phyloP scores from a whole-genome alignment of 1,140 invertebrate species.

The Hyposmocoma kahamanoa region DNA sequence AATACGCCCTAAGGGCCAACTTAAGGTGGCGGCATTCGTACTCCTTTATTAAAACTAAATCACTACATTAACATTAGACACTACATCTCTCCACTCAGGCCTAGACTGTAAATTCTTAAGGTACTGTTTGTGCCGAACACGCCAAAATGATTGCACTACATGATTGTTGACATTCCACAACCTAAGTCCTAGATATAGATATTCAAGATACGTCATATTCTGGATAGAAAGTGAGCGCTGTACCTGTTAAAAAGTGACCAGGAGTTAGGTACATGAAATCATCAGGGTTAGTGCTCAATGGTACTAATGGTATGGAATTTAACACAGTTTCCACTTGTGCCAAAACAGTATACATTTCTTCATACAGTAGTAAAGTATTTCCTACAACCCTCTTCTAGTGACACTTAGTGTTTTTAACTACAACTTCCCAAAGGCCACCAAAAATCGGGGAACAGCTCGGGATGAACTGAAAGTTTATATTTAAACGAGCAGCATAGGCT shows the following conservation, averaged over 20 bases:
- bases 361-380: slow-evolving; percentile 9
- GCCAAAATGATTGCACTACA: background rate
- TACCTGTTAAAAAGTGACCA: slow-evolving; percentile 1
- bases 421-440: slow-evolving; percentile 42
- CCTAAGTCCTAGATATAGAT: background rate
- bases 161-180: background rate
- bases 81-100: background rate
- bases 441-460: slow-evolving; percentile 41
- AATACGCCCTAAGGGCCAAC: background rate
- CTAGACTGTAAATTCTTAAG: background rate
- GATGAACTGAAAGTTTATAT: slow-evolving; percentile 19
- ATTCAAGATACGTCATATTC: background rate
- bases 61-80: background rate
- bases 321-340: slow-evolving; percentile 19
- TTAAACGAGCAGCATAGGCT: background rate
- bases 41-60: background rate
- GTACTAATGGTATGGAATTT: slow-evolving; percentile 3
- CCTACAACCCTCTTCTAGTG: slow-evolving; percentile 18
- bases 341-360: slow-evolving; percentile 17
- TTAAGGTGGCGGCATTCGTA: background rate
- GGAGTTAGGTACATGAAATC: background rate
- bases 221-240: background rate
- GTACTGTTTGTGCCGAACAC: background rate
- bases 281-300: background rate
- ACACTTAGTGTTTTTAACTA: background rate